These are phyloP conservation scores for Pachypeltis micranthus DNA, from an alignment of 1,140 invertebrate genomes.

Conservation along the genomic window DNA sequence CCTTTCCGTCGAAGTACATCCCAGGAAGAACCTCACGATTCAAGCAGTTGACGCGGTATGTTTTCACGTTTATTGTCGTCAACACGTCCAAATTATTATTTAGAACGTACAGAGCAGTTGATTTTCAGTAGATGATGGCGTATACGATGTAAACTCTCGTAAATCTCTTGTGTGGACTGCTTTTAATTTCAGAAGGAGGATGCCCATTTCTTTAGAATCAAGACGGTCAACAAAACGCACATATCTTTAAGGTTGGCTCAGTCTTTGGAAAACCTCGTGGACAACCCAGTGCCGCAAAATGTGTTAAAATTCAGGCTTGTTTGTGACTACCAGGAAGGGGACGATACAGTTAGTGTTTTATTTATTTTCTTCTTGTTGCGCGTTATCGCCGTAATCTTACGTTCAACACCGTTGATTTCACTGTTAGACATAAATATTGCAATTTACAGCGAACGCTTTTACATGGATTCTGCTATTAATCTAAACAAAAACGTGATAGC, in stretches of 20 bases:
- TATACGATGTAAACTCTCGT: neutral
- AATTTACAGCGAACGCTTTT: too few species aligned
- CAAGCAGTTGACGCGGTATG: constrained; percentile 55
- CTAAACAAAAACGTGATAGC: too few species aligned
- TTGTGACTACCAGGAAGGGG: constrained; percentile 47
- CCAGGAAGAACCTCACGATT: constrained; percentile 53
- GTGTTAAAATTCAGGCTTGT: constrained; percentile 66
- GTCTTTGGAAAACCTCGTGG: constrained; percentile 64
- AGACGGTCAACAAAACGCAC: constrained; percentile 56
- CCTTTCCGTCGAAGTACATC: constrained; percentile 57
- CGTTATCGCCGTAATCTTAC: neutral
- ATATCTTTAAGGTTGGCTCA: constrained; percentile 58
- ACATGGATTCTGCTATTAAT: too few species aligned
- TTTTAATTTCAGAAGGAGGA: constrained; percentile 50
- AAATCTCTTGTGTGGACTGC: neutral
- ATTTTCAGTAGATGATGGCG: neutral
- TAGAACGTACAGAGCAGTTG: too few species aligned
- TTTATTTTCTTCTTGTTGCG: neutral
- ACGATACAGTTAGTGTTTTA: constrained; percentile 43
- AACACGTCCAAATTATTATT: too few species aligned
- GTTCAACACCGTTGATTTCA: too few species aligned
- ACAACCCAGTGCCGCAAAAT: constrained; percentile 57
- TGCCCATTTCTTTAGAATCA: constrained; percentile 54
- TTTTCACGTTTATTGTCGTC: neutral
- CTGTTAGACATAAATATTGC: too few species aligned